phyloP scores from a whole-genome alignment of 2,888 invertebrate genomes.

The Molanna angustata region DNA sequence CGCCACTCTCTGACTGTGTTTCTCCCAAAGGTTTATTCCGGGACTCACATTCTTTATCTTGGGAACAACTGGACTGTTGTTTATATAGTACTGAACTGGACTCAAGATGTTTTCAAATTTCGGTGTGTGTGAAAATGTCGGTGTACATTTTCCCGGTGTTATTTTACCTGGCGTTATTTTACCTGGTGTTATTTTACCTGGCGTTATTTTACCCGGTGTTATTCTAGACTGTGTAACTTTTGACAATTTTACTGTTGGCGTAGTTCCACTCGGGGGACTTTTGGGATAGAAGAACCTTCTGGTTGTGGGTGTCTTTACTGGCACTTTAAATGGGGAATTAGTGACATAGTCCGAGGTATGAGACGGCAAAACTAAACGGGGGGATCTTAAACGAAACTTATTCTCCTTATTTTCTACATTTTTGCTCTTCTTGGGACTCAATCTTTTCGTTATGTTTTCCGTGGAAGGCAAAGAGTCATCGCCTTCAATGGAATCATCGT shows the following conservation, averaged over 20 bases:
- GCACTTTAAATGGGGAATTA: constrained; percentile 18
- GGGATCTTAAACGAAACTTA: background rate
- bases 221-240: constrained; percentile 3
- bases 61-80: constrained; percentile 43
- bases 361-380: no score
- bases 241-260: background rate
- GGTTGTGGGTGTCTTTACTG: background rate
- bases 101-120: constrained; percentile 42
- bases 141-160: constrained; percentile 5
- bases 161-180: background rate
- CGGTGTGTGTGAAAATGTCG: constrained; percentile 8
- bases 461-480: background rate
- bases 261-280: background rate
- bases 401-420: background rate
- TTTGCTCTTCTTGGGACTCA: background rate
- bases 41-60: constrained; percentile 39
- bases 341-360: no score
- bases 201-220: constrained; percentile 1
- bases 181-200: background rate
- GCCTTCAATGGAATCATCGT: constrained; percentile 5
- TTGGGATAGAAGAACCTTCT: constrained; percentile 4
- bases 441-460: no score
- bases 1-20: constrained; percentile 6
- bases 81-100: constrained; percentile 45
- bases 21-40: constrained; percentile 35